Conservation (phyloP, 2,113 vertebrate genomes). For the Trachemys scripta region DNA sequence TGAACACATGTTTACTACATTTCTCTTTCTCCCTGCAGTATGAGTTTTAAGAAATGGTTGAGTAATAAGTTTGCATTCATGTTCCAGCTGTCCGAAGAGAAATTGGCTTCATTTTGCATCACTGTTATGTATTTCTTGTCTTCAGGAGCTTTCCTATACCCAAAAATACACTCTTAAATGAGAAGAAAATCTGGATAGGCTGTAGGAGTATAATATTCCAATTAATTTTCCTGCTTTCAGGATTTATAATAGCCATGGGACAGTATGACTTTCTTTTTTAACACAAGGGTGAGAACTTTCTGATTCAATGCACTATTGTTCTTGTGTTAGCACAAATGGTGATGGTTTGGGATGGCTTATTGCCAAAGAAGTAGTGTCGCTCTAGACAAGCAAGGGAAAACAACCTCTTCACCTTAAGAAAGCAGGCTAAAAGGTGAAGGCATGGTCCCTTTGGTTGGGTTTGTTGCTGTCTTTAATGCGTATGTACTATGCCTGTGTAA, state of each 20-base stretch:
- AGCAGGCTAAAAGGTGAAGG: background rate
- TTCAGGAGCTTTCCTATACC: background rate
- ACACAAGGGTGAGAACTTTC: background rate
- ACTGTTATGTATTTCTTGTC: background rate
- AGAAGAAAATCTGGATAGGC: background rate
- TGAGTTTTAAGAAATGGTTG: background rate
- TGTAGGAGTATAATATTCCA: background rate
- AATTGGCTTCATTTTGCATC: conserved; percentile 2
- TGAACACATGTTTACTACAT: background rate
- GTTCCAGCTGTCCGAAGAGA: background rate
- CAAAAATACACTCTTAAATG: background rate
- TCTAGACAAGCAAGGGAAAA: background rate
- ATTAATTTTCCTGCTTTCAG: conserved; percentile 24
- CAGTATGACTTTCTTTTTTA: background rate
- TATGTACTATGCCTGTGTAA: background rate
- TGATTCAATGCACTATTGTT: background rate
- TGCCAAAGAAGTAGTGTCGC: background rate
- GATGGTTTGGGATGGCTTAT: background rate
- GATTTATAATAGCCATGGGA: background rate
- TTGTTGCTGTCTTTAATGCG: background rate
- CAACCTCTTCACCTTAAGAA: background rate
- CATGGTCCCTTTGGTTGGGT: background rate
- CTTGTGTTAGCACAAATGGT: background rate
- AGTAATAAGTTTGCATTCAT: background rate
- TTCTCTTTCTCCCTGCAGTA: background rate